Evolutionary conservation across 2,113 vertebrate species (phyloP), one percentile per base, ranked within the genome.

Genomic region (Passerina amoena): DNA sequence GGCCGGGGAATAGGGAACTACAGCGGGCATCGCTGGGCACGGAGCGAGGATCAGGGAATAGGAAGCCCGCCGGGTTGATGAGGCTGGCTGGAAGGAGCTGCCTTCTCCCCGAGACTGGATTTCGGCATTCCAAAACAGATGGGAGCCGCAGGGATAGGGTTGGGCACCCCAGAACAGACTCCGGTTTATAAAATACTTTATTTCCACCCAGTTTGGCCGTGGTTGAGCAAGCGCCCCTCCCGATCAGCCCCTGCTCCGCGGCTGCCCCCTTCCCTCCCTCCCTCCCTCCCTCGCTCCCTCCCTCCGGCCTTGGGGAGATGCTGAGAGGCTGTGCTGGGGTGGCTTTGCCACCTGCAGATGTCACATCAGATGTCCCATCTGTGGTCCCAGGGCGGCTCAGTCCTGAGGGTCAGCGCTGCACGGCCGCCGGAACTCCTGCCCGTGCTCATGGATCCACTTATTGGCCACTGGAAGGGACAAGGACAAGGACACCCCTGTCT

Each of bases 381-480:
- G 11, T 2, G 24, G 37, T 56, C 31, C 70, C 82, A 3, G 2
- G 1, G 18, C 0, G 1, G 14, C 86, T 98, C 98, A 99, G 88
- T 99, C 99, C 12, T 94, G 94, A 2, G 98, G 98, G 68, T 98
- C 85, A 12, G 97, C 53, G 66, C 98, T 93, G 92, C 99, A 99
- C 31, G 97, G 98, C 57, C 98, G 97, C 38, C 97, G 98, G 83
- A 99, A 99, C 90, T 99, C 99, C 97, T 99, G 99, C 37, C 99
- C 99, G 3, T 99, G 93, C 70, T 99, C 99, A 0, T 99, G 99
- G 92, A 99, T 98, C 99, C 99, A 99, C 63, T 99, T 99, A 95
- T 99, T 99, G 4, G 99, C 99, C 97, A 99, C 99, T 99, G 97
- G 28, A 97, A 97, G 14, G 31, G 94, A 95, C 25, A 48, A 73